These are phyloP conservation scores for Morpho helenor DNA, from an alignment of 2,888 invertebrate genomes.

Conservation along the genomic window DNA sequence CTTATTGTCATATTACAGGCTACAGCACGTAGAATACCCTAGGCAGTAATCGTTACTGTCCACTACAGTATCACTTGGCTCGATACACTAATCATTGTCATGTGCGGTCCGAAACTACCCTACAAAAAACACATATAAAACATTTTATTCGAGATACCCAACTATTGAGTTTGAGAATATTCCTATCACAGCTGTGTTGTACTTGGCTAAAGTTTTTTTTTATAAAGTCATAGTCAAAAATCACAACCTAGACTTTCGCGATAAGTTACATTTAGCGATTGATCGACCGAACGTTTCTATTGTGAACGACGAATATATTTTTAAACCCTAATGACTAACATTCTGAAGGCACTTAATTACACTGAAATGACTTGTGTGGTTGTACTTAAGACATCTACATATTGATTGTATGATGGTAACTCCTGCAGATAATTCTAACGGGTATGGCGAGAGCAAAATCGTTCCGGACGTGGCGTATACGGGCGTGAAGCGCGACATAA, in stretches of 20 bases:
- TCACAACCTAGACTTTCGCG: constrained; percentile 63
- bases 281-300: constrained; percentile 38
- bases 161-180: constrained; percentile 26
- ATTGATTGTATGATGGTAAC: constrained; percentile 78
- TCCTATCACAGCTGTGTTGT: constrained; percentile 37
- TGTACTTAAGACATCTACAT: constrained; percentile 72
- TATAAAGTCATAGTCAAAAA: constrained; percentile 29
- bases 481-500: constrained; percentile 5
- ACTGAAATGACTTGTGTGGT: constrained; percentile 71
- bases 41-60: constrained; percentile 49
- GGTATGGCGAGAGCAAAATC: constrained; percentile 50
- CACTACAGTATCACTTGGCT: constrained; percentile 26
- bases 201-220: constrained; percentile 23
- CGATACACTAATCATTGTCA: constrained; percentile 9
- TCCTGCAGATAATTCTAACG: constrained; percentile 61
- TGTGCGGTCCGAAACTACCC: constrained; percentile 6
- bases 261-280: constrained; percentile 33
- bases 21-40: constrained; percentile 57
- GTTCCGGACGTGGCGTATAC: constrained; percentile 32
- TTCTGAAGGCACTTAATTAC: constrained; percentile 74
- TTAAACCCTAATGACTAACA: constrained; percentile 74
- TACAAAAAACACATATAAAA: not conserved
- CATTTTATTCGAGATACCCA: not conserved
- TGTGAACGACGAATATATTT: constrained; percentile 38
- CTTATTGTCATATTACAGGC: constrained; percentile 51